phyloP scores from a whole-genome alignment of 2,888 invertebrate species.

The Heliconius sara region DNA sequence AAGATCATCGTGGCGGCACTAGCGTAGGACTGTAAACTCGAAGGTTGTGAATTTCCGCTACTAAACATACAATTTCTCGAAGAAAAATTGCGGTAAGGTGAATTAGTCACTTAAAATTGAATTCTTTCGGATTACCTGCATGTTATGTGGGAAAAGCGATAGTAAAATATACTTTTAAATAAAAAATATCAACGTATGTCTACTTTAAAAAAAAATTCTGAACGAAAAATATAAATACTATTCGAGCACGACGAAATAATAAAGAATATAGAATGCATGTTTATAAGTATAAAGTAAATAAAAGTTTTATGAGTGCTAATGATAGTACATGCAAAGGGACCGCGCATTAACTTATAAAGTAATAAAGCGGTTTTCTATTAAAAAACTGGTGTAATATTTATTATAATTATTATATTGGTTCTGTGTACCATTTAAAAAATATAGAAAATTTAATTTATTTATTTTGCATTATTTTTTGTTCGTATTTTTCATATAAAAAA shows the following conservation, averaged over 20 bases:
- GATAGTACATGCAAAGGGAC: constrained; percentile 54
- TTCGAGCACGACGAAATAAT: constrained; percentile 5
- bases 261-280: constrained; percentile 23
- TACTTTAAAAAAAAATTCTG: too few relatives aligned
- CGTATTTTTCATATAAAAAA: neutral
- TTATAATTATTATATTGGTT: constrained; percentile 7
- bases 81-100: neutral
- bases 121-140: neutral
- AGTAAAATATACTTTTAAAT: too few relatives aligned
- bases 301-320: constrained; percentile 51
- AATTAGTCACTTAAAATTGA: too few relatives aligned
- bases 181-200: too few relatives aligned
- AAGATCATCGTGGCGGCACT: neutral
- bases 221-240: neutral
- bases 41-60: neutral
- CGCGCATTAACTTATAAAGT: constrained; percentile 68
- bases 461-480: neutral
- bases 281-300: constrained; percentile 55
- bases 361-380: constrained; percentile 56
- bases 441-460: neutral
- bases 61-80: neutral
- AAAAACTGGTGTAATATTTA: constrained; percentile 34
- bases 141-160: neutral
- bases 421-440: neutral
- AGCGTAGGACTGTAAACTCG: neutral